Evolutionary conservation across 2,888 invertebrate species (phyloP).

Genomic region (Ariolimax columbianus): DNA sequence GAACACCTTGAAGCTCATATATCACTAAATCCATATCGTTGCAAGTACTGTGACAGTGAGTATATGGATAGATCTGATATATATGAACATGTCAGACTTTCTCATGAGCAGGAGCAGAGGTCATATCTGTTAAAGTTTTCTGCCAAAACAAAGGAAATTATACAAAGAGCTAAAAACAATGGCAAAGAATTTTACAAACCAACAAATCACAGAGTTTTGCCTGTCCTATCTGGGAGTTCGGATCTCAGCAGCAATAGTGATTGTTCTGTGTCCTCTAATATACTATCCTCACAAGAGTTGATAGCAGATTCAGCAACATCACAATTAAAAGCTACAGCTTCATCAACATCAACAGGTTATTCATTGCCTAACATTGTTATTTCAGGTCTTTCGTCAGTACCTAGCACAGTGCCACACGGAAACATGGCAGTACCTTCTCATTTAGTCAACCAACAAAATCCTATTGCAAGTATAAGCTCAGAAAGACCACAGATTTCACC

Average conservation of each 20-base stretch:
- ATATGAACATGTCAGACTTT: background rate
- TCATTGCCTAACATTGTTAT: background rate
- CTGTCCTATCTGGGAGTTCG: background rate
- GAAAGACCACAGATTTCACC: background rate
- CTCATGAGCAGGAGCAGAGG: background rate
- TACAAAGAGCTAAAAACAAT: slow-evolving; percentile 12
- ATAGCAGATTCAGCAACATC: background rate
- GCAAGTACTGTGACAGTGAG: slow-evolving; percentile 13
- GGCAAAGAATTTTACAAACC: slow-evolving; percentile 4
- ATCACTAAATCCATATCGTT: slow-evolving; percentile 14
- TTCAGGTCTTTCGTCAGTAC: background rate
- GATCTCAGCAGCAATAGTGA: background rate
- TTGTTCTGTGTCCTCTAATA: background rate
- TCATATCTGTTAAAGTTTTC: background rate
- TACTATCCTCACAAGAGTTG: background rate
- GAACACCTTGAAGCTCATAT: slow-evolving; percentile 34
- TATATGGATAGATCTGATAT: background rate
- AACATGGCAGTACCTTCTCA: background rate
- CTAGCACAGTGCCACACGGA: background rate
- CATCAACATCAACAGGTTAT: background rate
- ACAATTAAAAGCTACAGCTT: background rate
- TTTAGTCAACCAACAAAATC: background rate
- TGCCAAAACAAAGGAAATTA: background rate
- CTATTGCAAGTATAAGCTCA: too few species aligned
- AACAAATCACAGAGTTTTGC: background rate